A percentile compares a stretch with the other conserved stretches of the same genome.
phyloP scores from a whole-genome alignment of 2,113 vertebrate species.

The Seriola aureovittata region DNA sequence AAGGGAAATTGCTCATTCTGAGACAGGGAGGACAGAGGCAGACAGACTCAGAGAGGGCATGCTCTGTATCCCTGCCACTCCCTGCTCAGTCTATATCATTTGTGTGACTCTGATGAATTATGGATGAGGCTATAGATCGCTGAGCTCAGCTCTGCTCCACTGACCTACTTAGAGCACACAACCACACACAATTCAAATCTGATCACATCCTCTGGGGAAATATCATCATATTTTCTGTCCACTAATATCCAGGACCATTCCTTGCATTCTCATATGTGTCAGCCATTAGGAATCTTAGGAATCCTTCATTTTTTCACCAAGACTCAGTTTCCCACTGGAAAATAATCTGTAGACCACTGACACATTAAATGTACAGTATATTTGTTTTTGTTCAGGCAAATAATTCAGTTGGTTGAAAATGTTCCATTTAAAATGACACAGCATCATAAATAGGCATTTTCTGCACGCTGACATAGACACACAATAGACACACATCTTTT shows the following conservation, averaged over 20 bases:
- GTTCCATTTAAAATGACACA: not conserved
- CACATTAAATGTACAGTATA: not conserved
- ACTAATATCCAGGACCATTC: slow-evolving; percentile 36
- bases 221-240: slow-evolving; percentile 53
- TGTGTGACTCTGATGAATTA: slow-evolving; percentile 75
- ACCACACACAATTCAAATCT: slow-evolving; percentile 61
- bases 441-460: not conserved
- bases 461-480: not conserved
- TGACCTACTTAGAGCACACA: slow-evolving; percentile 78
- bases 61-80: slow-evolving; percentile 69
- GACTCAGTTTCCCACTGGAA: not conserved
- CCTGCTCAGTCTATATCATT: slow-evolving; percentile 64
- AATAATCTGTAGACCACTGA: not conserved
- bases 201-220: slow-evolving; percentile 61
- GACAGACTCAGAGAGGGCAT: slow-evolving; percentile 35
- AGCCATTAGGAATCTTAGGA: slow-evolving; percentile 29
- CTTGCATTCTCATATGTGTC: slow-evolving; percentile 35
- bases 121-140: slow-evolving; percentile 79
- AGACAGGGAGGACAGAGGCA: slow-evolving; percentile 16
- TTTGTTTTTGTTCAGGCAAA: not conserved
- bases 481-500: not conserved
- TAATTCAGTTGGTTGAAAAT: not conserved
- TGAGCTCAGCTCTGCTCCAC: slow-evolving; percentile 78
- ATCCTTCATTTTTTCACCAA: slow-evolving; percentile 7
- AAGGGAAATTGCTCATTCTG: slow-evolving; percentile 61